These are phyloP conservation scores for Amazonetta brasiliensis DNA, from an alignment of 2,797 vertebrate genomes.

Conservation along the genomic window DNA sequence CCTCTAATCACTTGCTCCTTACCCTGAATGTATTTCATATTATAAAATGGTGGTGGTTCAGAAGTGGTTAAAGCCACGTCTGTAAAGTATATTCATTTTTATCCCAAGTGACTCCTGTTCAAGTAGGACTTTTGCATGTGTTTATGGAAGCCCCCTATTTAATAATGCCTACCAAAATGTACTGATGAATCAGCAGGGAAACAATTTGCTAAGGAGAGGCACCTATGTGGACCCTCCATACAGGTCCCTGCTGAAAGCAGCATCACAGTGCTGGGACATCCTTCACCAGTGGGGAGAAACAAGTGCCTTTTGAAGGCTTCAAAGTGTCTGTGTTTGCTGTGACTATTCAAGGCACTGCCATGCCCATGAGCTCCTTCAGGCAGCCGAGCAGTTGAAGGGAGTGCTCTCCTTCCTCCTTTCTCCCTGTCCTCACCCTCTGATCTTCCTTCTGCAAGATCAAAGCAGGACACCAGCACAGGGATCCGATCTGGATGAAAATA, in stretches of 20 bases:
- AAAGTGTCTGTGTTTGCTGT: background rate
- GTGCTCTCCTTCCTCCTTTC: background rate
- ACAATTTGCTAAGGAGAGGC: background rate
- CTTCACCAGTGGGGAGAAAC: background rate
- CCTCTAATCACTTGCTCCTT: background rate
- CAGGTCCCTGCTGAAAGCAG: background rate
- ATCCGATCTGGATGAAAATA: background rate
- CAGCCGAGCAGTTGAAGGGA: background rate
- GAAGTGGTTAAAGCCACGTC: background rate
- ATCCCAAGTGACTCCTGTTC: background rate
- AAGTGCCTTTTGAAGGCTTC: background rate
- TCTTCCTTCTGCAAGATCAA: background rate
- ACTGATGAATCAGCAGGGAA: background rate
- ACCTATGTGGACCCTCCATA: fast-evolving
- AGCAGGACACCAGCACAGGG: background rate
- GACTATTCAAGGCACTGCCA: background rate
- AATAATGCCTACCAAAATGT: background rate
- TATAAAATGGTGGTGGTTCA: background rate
- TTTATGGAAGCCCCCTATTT: background rate
- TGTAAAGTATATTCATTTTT: background rate
- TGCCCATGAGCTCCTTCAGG: background rate
- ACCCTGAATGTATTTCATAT: background rate
- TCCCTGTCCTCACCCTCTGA: background rate
- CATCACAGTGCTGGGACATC: fast-evolving
- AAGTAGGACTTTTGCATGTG: background rate